Percentiles rank a stretch among this genome's conserved stretches.
These are phyloP conservation scores for Catharus minimus DNA, from an alignment of 2,113 vertebrate genomes.

Conservation along the genomic window DNA sequence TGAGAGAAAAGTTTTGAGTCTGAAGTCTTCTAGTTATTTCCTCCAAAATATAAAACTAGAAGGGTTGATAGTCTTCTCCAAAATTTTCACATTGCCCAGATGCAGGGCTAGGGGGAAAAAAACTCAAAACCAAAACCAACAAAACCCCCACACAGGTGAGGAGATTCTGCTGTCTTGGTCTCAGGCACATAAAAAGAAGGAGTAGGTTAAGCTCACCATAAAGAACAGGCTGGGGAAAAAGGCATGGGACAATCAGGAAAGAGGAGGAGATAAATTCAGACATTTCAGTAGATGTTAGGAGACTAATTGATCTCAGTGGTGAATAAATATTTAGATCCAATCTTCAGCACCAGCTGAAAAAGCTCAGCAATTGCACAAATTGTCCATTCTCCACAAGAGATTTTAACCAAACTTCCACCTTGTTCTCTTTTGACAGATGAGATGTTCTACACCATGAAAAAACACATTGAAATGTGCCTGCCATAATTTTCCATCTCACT, in stretches of 20 bases:
- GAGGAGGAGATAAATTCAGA: constrained; percentile 30
- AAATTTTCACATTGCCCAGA: background rate
- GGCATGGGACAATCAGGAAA: constrained; percentile 38
- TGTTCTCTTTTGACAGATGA: constrained; percentile 7
- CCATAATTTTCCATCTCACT: background rate
- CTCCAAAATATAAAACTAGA: background rate
- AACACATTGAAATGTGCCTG: background rate
- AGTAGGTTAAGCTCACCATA: constrained; percentile 29
- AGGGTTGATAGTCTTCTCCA: background rate
- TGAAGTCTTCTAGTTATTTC: background rate
- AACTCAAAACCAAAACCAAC: background rate
- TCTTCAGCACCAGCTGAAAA: constrained; percentile 41
- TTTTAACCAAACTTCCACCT: constrained; percentile 44
- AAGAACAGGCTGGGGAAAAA: constrained; percentile 37
- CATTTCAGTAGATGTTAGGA: constrained; percentile 7
- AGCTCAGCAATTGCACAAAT: constrained; percentile 12
- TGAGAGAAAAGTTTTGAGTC: background rate
- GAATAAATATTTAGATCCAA: constrained; percentile 31
- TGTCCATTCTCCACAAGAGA: constrained; percentile 23
- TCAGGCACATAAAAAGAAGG: constrained; percentile 47
- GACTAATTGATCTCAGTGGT: background rate
- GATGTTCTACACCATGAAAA: background rate
- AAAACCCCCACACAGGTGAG: background rate
- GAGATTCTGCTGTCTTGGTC: constrained; percentile 54
- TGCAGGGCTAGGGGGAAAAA: background rate